These are phyloP conservation scores for Cyphomyrus plagiostoma DNA, from an alignment of 2,113 vertebrate genomes.

Conservation along the genomic window DNA sequence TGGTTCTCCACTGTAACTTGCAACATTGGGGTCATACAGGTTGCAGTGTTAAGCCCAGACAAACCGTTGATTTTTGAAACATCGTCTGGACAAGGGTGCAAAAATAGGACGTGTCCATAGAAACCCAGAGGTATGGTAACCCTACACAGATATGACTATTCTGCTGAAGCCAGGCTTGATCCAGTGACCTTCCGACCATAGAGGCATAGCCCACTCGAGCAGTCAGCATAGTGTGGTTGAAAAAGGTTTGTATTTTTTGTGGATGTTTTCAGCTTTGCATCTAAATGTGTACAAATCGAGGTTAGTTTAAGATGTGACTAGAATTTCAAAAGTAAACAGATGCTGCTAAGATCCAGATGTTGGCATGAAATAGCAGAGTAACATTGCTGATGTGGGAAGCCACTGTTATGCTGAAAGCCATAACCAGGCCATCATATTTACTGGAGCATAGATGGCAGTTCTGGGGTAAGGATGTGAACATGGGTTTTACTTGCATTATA, in stretches of 20 bases:
- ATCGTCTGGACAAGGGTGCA: too few relatives aligned
- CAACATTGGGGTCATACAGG: too few relatives aligned
- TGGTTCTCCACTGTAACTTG: too few relatives aligned
- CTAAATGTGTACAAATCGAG: background rate
- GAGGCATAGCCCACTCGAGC: background rate
- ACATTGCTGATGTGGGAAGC: background rate
- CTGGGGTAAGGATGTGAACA: background rate
- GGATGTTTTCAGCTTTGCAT: background rate
- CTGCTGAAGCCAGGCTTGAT: background rate
- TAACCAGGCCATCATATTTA: background rate
- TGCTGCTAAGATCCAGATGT: conserved; percentile 3
- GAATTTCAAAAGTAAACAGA: background rate
- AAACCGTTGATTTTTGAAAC: too few relatives aligned
- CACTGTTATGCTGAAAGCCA: background rate
- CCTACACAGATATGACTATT: background rate
- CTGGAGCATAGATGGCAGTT: background rate
- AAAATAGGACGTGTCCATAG: too few relatives aligned
- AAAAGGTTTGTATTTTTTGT: background rate
- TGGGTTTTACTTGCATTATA: background rate
- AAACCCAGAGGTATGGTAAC: too few relatives aligned
- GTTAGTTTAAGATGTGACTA: background rate
- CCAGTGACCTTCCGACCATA: background rate
- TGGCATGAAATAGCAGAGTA: background rate
- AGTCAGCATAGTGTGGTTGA: background rate
- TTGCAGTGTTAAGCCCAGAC: too few relatives aligned